Evolutionary conservation across 1,140 invertebrate species (phyloP), one percentile per base, ranked within the genome.

Genomic region (Chymomyza costata): DNA sequence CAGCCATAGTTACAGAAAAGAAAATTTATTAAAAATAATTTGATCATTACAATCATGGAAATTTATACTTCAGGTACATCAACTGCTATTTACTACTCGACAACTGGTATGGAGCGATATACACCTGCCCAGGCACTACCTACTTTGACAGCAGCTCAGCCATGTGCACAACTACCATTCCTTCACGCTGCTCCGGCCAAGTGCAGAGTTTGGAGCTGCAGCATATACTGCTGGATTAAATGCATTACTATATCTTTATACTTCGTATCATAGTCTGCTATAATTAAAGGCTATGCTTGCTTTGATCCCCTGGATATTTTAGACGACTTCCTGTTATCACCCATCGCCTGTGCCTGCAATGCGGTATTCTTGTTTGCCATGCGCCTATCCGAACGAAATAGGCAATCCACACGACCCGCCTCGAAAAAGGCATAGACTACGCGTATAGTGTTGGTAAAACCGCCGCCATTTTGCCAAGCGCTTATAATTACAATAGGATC

Each of bases 391-490:
- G 50, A 38, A 2, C 62, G 47, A 21, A 71, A 65, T 1, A 81
- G 37, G 25, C 74, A 76, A 5, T 83, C 81, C 11, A 78, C 40
- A 3, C 40, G 59, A n/a, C 83, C 67, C 2, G 76, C 44, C 47
- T 83, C 80, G 18, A 83, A 84, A 25, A 73, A 87, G 88, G 94
- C 93, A 82, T 91, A 95, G 89, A 98, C 91, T 70, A 99, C 90
- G 25, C 97, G 91, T 86, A 99, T 90, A 55, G 97, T 99, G 88
- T 99, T 99, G 64, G 97, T 99, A 82, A 93, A 97, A 39, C 98
- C 98, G 44, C 96, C 93, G 43, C 97, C 97, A 82, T 95, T 91
- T 71, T 93, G 92, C 97, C 97, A 99, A 50, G 97, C 97, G 38
- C 97, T 99, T 15, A 99, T 92, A 6, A 99, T 90, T 6, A 99